A percentile compares a stretch with the other conserved stretches of the same genome.
These are phyloP conservation scores for Paguma larvata DNA, from an alignment of 2,797 vertebrate genomes.

Conservation along the genomic window DNA sequence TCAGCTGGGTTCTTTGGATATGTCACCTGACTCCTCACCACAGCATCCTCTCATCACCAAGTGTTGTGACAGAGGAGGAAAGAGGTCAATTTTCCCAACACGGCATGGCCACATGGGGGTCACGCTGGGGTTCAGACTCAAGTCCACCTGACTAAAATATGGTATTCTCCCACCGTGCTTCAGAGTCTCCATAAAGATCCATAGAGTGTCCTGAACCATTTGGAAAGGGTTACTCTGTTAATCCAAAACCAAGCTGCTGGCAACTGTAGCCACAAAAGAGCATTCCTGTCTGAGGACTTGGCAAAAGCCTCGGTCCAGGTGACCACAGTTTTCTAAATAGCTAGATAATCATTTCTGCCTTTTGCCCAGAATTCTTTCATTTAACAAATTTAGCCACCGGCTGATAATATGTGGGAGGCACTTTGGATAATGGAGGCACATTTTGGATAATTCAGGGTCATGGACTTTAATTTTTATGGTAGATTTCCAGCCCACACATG, in stretches of 20 bases:
- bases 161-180: neutral
- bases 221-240: neutral
- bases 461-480: conserved; percentile 70
- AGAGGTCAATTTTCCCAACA: neutral
- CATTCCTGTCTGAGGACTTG: neutral
- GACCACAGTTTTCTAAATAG: neutral
- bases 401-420: conserved; percentile 42
- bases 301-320: neutral
- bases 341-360: neutral
- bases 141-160: neutral
- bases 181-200: neutral
- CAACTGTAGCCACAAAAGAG: neutral
- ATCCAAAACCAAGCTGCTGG: neutral
- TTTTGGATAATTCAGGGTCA: conserved; percentile 73
- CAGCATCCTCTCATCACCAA: fast-evolving
- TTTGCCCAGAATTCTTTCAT: neutral
- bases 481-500: conserved; percentile 68
- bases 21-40: neutral
- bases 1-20: neutral
- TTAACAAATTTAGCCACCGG: conserved; percentile 52
- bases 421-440: conserved; percentile 71
- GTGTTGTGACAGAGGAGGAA: neutral
- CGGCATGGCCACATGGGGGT: neutral
- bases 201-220: neutral
- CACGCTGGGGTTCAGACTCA: neutral